Evolutionary conservation across 1,140 invertebrate species (phyloP).

Genomic region (Rhopalosiphum maidis): DNA sequence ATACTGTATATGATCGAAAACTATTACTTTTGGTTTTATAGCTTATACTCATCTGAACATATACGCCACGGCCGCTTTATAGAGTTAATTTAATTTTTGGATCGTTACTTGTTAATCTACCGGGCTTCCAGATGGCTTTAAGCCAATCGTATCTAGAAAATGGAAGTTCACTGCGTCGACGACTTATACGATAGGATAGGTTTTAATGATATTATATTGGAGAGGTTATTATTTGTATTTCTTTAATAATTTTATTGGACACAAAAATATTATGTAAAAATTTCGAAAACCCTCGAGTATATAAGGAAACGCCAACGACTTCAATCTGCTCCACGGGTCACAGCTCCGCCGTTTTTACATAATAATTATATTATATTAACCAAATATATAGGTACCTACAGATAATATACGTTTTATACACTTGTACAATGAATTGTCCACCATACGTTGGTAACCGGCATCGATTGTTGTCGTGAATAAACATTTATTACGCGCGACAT

Average conservation of each 20-base stretch:
- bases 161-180: background rate
- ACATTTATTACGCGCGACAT: background rate
- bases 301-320: too few species aligned
- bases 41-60: too few species aligned
- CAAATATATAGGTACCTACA: background rate
- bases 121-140: background rate
- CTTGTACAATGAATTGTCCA: background rate
- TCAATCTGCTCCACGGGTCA: background rate
- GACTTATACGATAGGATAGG: background rate
- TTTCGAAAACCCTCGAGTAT: too few species aligned
- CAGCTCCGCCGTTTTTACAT: background rate
- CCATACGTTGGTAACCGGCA: background rate
- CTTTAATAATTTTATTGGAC: background rate
- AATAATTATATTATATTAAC: background rate
- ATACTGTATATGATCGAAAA: too few species aligned
- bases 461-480: background rate
- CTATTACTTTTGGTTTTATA: too few species aligned
- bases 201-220: background rate
- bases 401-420: background rate
- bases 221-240: background rate
- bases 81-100: background rate
- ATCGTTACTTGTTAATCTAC: background rate
- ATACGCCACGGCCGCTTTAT: background rate
- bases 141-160: background rate
- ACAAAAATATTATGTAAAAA: background rate